Evolutionary conservation across 1,140 invertebrate genomes (phyloP).

Genomic region (Vanessa tameamea): DNA sequence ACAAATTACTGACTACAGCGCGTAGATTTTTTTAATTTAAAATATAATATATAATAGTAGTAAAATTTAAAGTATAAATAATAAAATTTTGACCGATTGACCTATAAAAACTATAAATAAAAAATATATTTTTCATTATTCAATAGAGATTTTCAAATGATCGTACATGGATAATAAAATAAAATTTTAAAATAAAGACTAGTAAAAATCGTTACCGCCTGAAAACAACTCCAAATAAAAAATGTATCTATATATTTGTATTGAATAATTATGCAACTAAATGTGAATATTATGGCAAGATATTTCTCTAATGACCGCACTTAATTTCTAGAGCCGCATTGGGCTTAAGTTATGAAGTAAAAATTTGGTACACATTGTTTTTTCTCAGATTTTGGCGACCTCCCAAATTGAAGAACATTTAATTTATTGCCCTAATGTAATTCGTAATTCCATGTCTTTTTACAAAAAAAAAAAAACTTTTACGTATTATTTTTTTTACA

Average conservation of each 20-base stretch:
- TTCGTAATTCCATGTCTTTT: not conserved
- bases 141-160: no score
- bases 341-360: constrained; percentile 43
- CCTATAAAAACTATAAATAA: no score
- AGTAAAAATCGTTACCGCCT: no score
- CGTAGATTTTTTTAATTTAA: constrained; percentile 11
- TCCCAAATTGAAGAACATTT: constrained; percentile 42
- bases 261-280: not conserved
- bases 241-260: not conserved
- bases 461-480: not conserved
- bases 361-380: constrained; percentile 39
- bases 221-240: no score
- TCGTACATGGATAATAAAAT: no score
- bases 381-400: constrained; percentile 38
- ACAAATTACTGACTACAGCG: constrained; percentile 10
- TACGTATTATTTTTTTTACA: not conserved
- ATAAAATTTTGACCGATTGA: no score
- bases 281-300: not conserved
- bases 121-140: no score
- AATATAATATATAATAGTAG: no score
- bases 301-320: constrained; percentile 23
- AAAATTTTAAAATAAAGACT: no score
- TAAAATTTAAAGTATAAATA: no score
- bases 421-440: constrained; percentile 31
- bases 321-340: constrained; percentile 39